Percentiles rank a stretch among this genome's conserved stretches.
phyloP scores from a whole-genome alignment of 2,113 vertebrate genomes.

The Anseranas semipalmata region DNA sequence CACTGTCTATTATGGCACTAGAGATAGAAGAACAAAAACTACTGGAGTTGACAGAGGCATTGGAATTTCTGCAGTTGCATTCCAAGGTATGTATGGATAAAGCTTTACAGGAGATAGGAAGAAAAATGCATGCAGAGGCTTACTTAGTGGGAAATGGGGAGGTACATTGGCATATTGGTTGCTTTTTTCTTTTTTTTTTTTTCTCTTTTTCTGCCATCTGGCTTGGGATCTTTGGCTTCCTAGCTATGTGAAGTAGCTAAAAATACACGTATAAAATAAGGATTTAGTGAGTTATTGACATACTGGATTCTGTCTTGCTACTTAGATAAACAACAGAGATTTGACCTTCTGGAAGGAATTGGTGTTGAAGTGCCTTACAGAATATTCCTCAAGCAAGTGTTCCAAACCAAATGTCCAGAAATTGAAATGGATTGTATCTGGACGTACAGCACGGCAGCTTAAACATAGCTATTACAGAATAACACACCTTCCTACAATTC shows the following conservation, averaged over 20 bases:
- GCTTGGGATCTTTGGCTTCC: background rate
- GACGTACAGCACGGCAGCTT: constrained; percentile 90
- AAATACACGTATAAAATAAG: background rate
- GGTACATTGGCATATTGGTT: background rate
- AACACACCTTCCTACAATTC: constrained; percentile 94
- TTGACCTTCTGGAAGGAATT: constrained; percentile 88
- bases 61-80: constrained; percentile 84
- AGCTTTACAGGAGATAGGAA: background rate
- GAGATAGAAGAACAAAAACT: constrained; percentile 85
- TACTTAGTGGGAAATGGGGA: background rate
- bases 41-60: constrained; percentile 76
- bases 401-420: constrained; percentile 90
- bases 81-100: constrained; percentile 78
- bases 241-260: background rate
- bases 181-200: background rate
- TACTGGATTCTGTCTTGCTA: background rate
- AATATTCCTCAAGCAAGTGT: constrained; percentile 91
- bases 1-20: constrained; percentile 85
- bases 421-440: constrained; percentile 95
- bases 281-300: background rate
- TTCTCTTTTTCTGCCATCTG: background rate
- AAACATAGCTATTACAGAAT: constrained; percentile 96
- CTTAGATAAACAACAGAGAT: constrained; percentile 87
- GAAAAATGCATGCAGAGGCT: background rate
- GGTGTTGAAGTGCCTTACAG: constrained; percentile 90